Evolutionary conservation across 2,797 vertebrate species (phyloP).

Genomic region (Sebastes ruberrimus): DNA sequence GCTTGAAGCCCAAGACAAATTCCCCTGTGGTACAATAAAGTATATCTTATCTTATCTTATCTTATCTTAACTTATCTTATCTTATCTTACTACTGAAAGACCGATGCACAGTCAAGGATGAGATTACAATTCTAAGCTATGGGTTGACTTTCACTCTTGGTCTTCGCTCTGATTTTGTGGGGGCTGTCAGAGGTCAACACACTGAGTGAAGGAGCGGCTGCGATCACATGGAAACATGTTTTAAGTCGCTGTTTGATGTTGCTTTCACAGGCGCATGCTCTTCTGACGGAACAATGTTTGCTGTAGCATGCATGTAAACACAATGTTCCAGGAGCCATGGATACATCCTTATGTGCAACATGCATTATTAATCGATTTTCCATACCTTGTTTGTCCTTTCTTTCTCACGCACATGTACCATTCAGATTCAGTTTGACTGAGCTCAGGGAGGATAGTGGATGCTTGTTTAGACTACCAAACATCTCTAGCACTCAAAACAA

Average conservation of each 20-base stretch:
- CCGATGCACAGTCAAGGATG: neutral
- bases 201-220: neutral
- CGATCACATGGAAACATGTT: neutral
- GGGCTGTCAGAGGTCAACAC: neutral
- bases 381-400: slow-evolving; percentile 32
- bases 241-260: neutral
- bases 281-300: slow-evolving; percentile 17
- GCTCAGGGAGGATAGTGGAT: neutral
- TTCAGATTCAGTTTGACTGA: neutral
- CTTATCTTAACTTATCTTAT: too few species aligned
- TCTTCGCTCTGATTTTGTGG: neutral
- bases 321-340: slow-evolving; percentile 16
- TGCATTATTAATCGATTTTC: slow-evolving; percentile 74
- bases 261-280: neutral
- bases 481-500: neutral
- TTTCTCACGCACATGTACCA: neutral
- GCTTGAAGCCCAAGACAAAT: too few species aligned
- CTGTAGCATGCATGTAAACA: neutral
- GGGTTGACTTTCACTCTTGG: neutral
- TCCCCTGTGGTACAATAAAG: too few species aligned
- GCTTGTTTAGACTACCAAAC: neutral
- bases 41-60: too few species aligned
- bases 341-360: slow-evolving; percentile 27
- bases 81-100: neutral
- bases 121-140: neutral